phyloP scores from a whole-genome alignment of 2,797 vertebrate genomes.

The Gastrophryne carolinensis region DNA sequence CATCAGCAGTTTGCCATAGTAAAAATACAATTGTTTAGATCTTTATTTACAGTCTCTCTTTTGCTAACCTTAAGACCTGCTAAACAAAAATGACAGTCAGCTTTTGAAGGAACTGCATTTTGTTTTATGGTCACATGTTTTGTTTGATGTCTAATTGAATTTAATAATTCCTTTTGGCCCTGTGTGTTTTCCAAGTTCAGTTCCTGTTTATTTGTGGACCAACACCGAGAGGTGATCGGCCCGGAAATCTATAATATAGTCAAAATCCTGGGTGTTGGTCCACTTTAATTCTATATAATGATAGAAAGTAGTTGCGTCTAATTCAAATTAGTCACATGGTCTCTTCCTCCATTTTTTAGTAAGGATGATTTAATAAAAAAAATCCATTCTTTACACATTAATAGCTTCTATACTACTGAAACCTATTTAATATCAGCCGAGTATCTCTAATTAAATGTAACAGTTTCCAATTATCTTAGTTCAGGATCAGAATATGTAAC shows the following conservation, averaged over 20 bases:
- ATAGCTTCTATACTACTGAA: slow-evolving; percentile 9
- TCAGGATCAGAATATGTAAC: neutral
- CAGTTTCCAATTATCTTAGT: slow-evolving; percentile 9
- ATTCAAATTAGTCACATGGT: slow-evolving; percentile 32
- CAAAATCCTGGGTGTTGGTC: too few relatives aligned
- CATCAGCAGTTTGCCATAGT: too few relatives aligned
- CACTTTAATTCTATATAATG: too few relatives aligned
- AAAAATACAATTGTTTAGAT: too few relatives aligned
- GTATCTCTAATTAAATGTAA: slow-evolving; percentile 20
- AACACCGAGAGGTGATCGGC: too few relatives aligned
- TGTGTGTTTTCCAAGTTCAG: slow-evolving; percentile 17
- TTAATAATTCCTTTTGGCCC: slow-evolving; percentile 2
- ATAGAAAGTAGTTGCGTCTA: slow-evolving; percentile 38
- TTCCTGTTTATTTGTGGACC: slow-evolving; percentile 39
- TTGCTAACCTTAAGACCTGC: too few relatives aligned
- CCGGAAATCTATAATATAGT: too few relatives aligned
- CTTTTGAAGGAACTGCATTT: too few relatives aligned
- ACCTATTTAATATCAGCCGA: slow-evolving; percentile 5
- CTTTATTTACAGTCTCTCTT: too few relatives aligned
- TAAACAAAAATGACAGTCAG: too few relatives aligned
- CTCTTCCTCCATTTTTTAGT: slow-evolving; percentile 17
- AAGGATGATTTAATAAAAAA: slow-evolving; percentile 36
- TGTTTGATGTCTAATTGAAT: slow-evolving; percentile 34
- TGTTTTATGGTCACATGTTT: too few relatives aligned
- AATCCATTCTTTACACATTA: slow-evolving; percentile 28